Base-by-base conservation (phyloP, 2,797 vertebrate genomes). In the Pelodytes ibericus region DNA sequence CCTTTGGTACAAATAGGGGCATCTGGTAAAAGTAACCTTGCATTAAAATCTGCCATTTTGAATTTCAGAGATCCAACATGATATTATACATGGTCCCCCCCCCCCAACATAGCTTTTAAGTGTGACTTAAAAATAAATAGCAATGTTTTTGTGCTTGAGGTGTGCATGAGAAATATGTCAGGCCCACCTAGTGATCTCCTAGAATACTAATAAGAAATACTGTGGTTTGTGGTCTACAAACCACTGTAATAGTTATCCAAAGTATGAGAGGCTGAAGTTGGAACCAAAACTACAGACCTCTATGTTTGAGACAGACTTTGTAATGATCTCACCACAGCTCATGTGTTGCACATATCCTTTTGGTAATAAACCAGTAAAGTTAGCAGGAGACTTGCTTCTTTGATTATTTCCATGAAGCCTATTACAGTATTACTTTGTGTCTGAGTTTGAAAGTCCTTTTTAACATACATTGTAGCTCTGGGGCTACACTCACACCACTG, bases 231-330 rank as follows among this genome's bases (percentile, higher is more conserved):
- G n/a, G 39, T 47, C n/a, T 56, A n/a, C 29, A 33, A n/a, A 49
- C 41, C 41, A 72, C 13, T 39, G 71, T 18, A 49, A 11, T 18
- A 68, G 0, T 0, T 68, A 60, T 82, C 81, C 86, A 62, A 80
- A 71, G 64, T 80, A 81, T 77, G 75, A 79, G 73, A 49, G 71
- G 72, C 36, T 71, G 11, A 47, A 25, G 18, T 18, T 65, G 25
- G 31, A 65, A 11, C 58, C 39, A 77, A 75, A 72, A 25, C 0
- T 2, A 16, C 58, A 65, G 68, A 16, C 59, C 65, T 80, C 76
- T 74, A 72, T 80, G 75, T 77, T 22, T 0, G 4, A 51, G 18
- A 79, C 62, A 60, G 75, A 49, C 30, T 51, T 24, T 58, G 51
- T 53, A 33, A 25, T 39, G 4, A 58, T 7, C 11, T 36, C 22